Conservation (phyloP, 2,113 vertebrate genomes). For the Tursiops truncatus region DNA sequence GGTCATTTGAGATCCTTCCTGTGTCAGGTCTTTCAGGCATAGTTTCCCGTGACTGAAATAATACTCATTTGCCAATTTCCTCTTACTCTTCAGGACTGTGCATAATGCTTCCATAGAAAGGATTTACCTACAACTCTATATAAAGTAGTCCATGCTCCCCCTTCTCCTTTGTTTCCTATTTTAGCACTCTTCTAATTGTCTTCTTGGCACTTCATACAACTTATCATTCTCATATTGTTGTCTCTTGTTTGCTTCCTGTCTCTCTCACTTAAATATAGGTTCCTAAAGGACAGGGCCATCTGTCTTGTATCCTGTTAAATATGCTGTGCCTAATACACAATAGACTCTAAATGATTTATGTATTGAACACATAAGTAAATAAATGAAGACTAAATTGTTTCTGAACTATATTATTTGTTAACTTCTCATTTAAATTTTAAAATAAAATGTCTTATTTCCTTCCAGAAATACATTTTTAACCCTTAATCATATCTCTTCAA, state of each 20-base stretch:
- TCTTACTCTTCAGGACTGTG: background rate
- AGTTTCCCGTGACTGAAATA: background rate
- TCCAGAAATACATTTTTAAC: background rate
- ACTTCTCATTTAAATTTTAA: background rate
- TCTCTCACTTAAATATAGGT: background rate
- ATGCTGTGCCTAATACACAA: background rate
- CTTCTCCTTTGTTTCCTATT: background rate
- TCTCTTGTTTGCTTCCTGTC: background rate
- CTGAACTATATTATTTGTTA: background rate
- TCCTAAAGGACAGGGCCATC: background rate
- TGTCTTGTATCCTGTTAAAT: background rate
- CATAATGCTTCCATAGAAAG: background rate
- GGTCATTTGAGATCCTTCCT: background rate
- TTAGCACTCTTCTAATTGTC: background rate
- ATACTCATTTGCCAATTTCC: background rate
- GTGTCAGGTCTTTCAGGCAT: background rate
- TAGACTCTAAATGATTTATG: background rate
- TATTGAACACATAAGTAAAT: background rate
- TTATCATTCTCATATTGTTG: background rate
- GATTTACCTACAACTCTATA: background rate
- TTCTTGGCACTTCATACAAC: background rate
- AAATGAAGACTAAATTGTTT: slow-evolving; percentile 17
- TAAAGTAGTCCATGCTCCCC: background rate
- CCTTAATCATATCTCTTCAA: background rate
- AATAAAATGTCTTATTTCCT: background rate